Evolutionary conservation across 2,888 invertebrate species (phyloP), one percentile per base, ranked within the genome.

Genomic region (Punctoribates punctum): DNA sequence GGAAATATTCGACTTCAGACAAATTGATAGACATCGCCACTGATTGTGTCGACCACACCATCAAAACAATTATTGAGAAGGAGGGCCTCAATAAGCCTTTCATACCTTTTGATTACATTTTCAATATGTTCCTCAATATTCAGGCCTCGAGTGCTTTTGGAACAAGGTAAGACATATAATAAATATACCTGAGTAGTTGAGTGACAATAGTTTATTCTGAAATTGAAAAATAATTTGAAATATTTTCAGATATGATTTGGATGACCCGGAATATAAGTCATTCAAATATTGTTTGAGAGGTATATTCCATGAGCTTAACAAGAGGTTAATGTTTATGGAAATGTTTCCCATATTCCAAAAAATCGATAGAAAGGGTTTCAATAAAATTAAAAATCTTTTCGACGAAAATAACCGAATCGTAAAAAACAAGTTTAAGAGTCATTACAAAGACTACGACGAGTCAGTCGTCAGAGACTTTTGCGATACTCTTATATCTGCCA

Each of bases 1-100:
- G 73, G 5, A 73, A 57, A 48, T 73, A 73, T 57, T 25, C 73
- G 0, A 48, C 25, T 8, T 34, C n/a, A 20, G 73, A 73, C 11
- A 48, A 27, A 23, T 38, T 73, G 20, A 5, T 27, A 8, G n/a
- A 5, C 4, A 8, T 73, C 11, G 17, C 38, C 11, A 5, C 17
- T 25, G 51, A 73, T 6, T 1, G 51, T 1, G 25, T 25, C 27
- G 73, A 73, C 15, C n/a, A 73, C 5, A 57, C 27, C 8, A 20
- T 73, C 8, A 27, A 25, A n/a, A 3, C 9, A 23, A 73, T 73
- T 0, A 25, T 34, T 17, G n/a, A 48, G 25, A 51, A 48, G 3
- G 57, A 73, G 17, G 72, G 57, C 27, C 29, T 67, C 38, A 46
- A 29, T 8, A 3, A 25, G 8, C 9, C 73, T 6, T 76, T 76